phyloP scores from a whole-genome alignment of 2,888 invertebrate species.

The Zhuqinia jingwanae region DNA sequence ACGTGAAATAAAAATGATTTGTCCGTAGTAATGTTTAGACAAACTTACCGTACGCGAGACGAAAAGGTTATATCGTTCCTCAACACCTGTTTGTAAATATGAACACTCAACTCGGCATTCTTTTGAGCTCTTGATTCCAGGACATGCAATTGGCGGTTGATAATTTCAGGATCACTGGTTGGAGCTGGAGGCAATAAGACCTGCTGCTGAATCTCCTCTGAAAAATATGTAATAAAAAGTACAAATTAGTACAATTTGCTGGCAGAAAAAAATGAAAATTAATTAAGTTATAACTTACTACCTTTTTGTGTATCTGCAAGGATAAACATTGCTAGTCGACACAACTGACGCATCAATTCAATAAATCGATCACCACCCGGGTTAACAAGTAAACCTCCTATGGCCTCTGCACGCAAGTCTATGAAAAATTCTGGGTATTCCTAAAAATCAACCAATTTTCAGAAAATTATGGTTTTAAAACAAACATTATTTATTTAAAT shows the following conservation, averaged over 20 bases:
- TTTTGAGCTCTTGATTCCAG: background rate
- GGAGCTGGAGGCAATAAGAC: constrained; percentile 39
- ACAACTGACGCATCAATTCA: constrained; percentile 51
- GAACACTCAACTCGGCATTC: background rate
- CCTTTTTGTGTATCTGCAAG: constrained; percentile 38
- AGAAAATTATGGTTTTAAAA: background rate
- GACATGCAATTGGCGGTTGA: constrained; percentile 51
- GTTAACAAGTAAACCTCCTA: constrained; percentile 69
- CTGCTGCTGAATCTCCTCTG: constrained; percentile 29
- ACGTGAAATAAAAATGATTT: too few relatives aligned
- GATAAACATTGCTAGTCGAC: constrained; percentile 47
- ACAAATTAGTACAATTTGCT: background rate
- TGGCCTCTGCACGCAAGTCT: constrained; percentile 49
- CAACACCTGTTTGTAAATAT: background rate
- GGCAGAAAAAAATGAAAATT: too few relatives aligned
- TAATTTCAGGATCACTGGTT: constrained; percentile 55
- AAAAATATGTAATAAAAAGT: background rate
- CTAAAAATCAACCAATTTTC: constrained; percentile 35
- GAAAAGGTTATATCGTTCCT: background rate
- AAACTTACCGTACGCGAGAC: background rate
- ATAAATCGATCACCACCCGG: constrained; percentile 72
- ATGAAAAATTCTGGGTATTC: constrained; percentile 57
- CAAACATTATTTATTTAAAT: too few relatives aligned
- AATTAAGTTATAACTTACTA: background rate
- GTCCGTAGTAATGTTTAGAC: background rate